Evolutionary conservation across 2,113 vertebrate genomes (phyloP), one percentile per base, ranked within the genome.

Genomic region (Coptodon rendalli): DNA sequence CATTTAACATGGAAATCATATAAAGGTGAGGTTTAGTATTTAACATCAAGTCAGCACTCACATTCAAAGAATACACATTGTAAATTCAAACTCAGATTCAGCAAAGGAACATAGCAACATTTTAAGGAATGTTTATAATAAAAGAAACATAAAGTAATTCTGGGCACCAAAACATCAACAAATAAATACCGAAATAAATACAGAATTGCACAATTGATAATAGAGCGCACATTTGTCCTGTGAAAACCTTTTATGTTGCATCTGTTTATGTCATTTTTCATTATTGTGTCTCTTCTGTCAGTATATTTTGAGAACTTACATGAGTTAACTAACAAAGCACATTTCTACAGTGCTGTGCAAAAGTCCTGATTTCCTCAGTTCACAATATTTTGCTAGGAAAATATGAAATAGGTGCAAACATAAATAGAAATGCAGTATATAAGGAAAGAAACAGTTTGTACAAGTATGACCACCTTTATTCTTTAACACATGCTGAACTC

Each of bases 131-230:
- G 7, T 24, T 3, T 66, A 54, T 71, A 34, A 84, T 22, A 76
- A 57, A 78, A 81, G 52, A 83, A 59, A 2, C 3, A 84, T 9
- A 27, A 22, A 83, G 14, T 45, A 36, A 45, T 68, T 68, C 36
- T 84, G 66, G 63, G 79, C 43, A 89, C 7, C 48, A 90, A 84
- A 87, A 90, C 12, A 85, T 83, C 16, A 40, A 83, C 8, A 48
- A 93, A 95, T 96, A 94, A 94, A 94, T 93, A 94, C 82, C 10
- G 22, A 83, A 94, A 95, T 94, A 95, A 94, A 95, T 95, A 93
- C 11, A 87, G 50, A 5, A 61, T 53, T 83, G 80, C 61, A 91
- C 63, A 81, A 68, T 8, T 43, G 61, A 8, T 86, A 81, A 66
- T 45, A 56, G 5, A 73, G 12, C 57, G 27, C 57, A 87, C 66